These are phyloP conservation scores for Aphrocallistes beatrix DNA, from an alignment of 37 sponge, comb jelly and placozoan species.

Conservation along the genomic window DNA sequence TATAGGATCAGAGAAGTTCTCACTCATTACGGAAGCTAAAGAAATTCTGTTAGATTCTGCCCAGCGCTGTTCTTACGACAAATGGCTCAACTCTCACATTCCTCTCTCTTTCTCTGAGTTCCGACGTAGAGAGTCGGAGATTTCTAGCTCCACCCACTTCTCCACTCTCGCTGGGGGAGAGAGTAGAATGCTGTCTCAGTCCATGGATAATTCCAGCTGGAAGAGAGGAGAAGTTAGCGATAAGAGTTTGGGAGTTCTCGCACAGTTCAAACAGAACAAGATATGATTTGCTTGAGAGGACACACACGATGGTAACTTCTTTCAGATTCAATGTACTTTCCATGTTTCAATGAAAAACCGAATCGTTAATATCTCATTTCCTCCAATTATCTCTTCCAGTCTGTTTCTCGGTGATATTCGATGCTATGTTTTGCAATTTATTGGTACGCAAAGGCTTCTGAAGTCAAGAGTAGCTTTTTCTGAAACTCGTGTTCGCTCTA, in stretches of 20 bases:
- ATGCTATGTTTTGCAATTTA: too few species aligned
- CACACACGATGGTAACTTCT: too few species aligned
- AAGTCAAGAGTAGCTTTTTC: too few species aligned
- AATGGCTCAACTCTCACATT: not conserved
- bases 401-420: too few species aligned
- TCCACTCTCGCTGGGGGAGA: not conserved
- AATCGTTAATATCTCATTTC: too few species aligned
- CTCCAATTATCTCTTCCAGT: too few species aligned
- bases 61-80: not conserved
- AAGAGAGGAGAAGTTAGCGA: not conserved
- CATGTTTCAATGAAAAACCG: too few species aligned
- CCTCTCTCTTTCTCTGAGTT: not conserved
- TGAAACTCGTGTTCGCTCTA: too few species aligned
- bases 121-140: not conserved
- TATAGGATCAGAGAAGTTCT: too few species aligned
- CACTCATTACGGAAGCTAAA: not conserved
- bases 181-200: not conserved
- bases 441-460: too few species aligned
- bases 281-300: not conserved
- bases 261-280: not conserved
- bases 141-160: not conserved
- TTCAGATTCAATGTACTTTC: too few species aligned
- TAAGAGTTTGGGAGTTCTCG: not conserved
- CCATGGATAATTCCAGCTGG: not conserved
- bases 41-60: not conserved